Evolutionary conservation across 2,797 vertebrate species (phyloP).

Genomic region (Hypotaenidia okinawae): DNA sequence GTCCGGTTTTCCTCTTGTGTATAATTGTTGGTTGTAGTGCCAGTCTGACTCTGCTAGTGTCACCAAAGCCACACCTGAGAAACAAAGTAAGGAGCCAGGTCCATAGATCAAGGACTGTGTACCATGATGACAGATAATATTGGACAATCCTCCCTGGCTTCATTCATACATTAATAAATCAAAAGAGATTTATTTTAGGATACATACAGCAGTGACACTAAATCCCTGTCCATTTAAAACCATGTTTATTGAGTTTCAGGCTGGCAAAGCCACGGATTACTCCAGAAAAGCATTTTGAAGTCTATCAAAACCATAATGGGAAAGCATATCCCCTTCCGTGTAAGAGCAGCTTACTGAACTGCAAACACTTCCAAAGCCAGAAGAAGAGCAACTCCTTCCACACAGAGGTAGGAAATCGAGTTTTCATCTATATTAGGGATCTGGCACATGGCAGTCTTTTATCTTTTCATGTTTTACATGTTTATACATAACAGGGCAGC

Average conservation of each 20-base stretch:
- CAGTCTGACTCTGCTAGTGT: neutral
- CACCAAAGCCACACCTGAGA: neutral
- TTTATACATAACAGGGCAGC: neutral
- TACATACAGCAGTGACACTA: neutral
- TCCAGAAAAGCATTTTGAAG: conserved; percentile 8
- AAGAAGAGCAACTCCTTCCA: neutral
- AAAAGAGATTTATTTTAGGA: neutral
- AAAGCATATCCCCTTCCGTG: neutral
- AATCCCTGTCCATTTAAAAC: conserved; percentile 11
- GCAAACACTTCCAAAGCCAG: neutral
- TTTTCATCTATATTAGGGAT: neutral
- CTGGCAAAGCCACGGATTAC: neutral
- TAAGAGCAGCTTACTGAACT: neutral
- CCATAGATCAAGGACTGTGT: neutral
- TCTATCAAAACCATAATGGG: neutral
- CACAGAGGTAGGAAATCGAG: neutral
- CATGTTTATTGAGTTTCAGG: conserved; percentile 7
- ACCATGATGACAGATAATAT: neutral
- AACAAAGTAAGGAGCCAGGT: neutral
- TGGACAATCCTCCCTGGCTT: neutral
- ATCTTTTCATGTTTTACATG: neutral
- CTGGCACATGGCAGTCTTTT: neutral
- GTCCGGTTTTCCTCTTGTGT: neutral
- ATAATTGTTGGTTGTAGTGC: neutral
- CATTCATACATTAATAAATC: conserved; percentile 1